Evolutionary conservation across 1,140 invertebrate genomes (phyloP).

Genomic region (Solenopsis invicta): DNA sequence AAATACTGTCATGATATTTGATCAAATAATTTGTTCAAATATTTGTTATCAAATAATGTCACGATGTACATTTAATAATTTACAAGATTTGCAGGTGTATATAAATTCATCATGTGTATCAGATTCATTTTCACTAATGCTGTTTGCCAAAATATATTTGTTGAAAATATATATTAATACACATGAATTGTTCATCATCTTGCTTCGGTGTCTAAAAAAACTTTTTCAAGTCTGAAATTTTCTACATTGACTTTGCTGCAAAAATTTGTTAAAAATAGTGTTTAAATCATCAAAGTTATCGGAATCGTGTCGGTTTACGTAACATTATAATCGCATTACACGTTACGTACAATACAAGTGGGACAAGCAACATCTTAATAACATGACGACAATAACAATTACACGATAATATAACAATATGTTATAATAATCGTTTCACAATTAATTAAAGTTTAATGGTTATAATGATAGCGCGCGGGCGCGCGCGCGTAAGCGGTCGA

Average conservation of each 20-base stretch:
- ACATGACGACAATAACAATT: conserved; percentile 4
- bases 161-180: too few species aligned
- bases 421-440: not conserved
- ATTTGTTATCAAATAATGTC: too few species aligned
- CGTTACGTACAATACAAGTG: not conserved
- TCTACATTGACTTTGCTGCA: not conserved
- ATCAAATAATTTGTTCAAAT: too few species aligned
- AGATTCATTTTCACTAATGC: too few species aligned
- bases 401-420: conserved; percentile 12
- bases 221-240: not conserved
- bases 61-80: too few species aligned
- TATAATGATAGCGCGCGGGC: not conserved
- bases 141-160: too few species aligned
- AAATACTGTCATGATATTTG: too few species aligned
- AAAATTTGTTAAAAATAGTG: not conserved
- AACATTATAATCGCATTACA: not conserved
- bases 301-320: not conserved
- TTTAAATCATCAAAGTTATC: not conserved
- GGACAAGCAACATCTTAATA: not conserved
- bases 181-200: too few species aligned
- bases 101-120: too few species aligned
- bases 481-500: not conserved
- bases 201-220: not conserved
- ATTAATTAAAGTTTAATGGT: conserved; percentile 9
- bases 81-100: too few species aligned